A percentile compares a stretch with the other conserved stretches of the same genome.
These are phyloP conservation scores for Megathymus violae DNA, from an alignment of 1,140 invertebrate genomes.

Conservation along the genomic window DNA sequence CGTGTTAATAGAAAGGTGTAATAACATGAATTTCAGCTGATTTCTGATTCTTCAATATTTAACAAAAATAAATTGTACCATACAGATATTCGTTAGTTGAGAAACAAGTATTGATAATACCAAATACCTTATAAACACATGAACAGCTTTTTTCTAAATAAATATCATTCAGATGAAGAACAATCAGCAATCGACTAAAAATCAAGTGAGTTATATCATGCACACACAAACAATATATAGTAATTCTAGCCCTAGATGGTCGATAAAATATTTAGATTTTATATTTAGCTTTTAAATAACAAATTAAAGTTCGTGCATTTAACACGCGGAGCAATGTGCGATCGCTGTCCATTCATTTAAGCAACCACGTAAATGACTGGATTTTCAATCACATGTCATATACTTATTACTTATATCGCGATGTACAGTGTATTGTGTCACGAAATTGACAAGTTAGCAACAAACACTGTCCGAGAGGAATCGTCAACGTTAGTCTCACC, in stretches of 20 bases:
- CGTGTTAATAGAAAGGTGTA: no score
- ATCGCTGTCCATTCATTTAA: conserved; percentile 3
- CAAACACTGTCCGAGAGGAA: conserved; percentile 4
- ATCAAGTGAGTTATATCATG: conserved; percentile 19
- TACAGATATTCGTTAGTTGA: no score
- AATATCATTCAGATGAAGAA: no score
- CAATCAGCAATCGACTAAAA: background rate
- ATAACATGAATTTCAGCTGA: background rate
- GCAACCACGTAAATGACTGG: background rate
- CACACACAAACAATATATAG: conserved; percentile 16
- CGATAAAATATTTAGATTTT: conserved; percentile 1
- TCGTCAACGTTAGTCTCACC: conserved; percentile 46
- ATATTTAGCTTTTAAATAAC: background rate
- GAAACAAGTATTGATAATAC: no score
- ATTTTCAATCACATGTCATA: background rate
- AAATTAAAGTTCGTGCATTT: conserved; percentile 12
- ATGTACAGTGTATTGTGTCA: background rate
- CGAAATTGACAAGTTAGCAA: background rate
- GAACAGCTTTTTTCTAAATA: no score
- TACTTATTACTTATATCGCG: background rate
- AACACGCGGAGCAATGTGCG: conserved; percentile 1
- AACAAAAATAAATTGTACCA: no score
- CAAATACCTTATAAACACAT: no score
- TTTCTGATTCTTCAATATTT: no score
- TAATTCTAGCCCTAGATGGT: conserved; percentile 1